Evolutionary conservation across 2,113 vertebrate species (phyloP), one percentile per base, ranked within the genome.

Genomic region (Eubucco bourcierii): DNA sequence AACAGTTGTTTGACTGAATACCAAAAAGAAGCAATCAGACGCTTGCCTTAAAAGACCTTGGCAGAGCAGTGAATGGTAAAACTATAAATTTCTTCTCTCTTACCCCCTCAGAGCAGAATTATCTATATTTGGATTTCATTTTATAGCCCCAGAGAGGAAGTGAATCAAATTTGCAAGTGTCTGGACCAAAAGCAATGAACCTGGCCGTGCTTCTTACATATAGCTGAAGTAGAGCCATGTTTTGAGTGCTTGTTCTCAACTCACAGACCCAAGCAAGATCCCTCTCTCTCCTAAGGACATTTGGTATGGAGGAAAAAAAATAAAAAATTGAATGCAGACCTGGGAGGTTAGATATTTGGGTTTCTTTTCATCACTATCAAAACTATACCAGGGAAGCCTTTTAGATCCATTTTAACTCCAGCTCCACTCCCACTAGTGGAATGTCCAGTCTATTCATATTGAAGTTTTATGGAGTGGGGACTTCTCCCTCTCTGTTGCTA

Each of bases 1-100:
- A 96, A 95, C 84, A 66, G 92, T 95, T 94, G 83, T 97, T 93
- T 96, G 96, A 97, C 81, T 95, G 96, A 97, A 97, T 96, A 97
- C 85, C 90, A 96, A 97, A 95, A 97, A 96, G 94, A 37, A 96
- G 87, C 93, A 89, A 97, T 97, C 90, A 96, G 94, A 95, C 19
- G 25, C 66, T 96, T 95, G 81, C 70, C 95, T 95, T 95, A 89
- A 64, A 97, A 95, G 55, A 81, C 87, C 90, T 96, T 95, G 92
- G 97, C 91, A 95, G 91, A 87, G 82, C 94, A 91, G 90, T 89
- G 82, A 97, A 93, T 93, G 88, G 90, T 94, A 91, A 95, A 96
- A 93, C 87, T 90, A 95, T 92, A 58, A 44, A 82, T 94, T 84
- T 96, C 72, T 96, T 96, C 55, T 87, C 68, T 94, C 75, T 74